Evolutionary conservation across 2,888 invertebrate genomes (phyloP), one percentile per base, ranked within the genome.

Genomic region (Phalangium opilio): DNA sequence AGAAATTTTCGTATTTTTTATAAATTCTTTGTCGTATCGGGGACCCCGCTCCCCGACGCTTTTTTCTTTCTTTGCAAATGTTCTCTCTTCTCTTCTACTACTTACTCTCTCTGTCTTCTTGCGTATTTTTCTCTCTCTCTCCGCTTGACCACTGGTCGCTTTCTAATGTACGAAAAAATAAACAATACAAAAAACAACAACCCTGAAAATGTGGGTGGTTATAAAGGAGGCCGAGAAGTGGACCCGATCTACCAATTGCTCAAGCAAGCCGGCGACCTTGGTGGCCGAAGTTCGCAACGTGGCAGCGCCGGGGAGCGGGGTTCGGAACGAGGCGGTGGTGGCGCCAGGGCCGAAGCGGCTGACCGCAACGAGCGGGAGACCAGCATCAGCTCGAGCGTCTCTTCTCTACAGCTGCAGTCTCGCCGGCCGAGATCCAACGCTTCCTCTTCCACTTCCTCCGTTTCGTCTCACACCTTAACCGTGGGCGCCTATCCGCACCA

Each of bases 211-310:
- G 27, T n/a, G n/a, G n/a, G n/a, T n/a, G n/a, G n/a, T n/a, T 34
- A 11, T 34, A 40, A 15, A n/a, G 38, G 39, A 41, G 74, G 72
- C 68, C 58, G 58, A 47, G 65, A 73, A 62, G 78, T 86, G 75
- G 87, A 89, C 76, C 81, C 81, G 72, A 85, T 84, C 70, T 89
- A 89, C 74, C 86, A 86, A 75, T 86, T 87, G 68, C 77, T 89
- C 75, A 87, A 87, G 75, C 84, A 87, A 70, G 87, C 87, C 65
- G 85, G 84, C 67, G 86, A 87, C 75, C 82, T 86, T 56, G 61
- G 62, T 34, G 58, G 60, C 21, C 47, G 50, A 33, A 56, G 43
- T 34, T 48, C 48, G 27, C 45, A 49, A 27, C 32, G 47, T 12
- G 39, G 50, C 3, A 49, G 49, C 17, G 17, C 40, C n/a, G 15